Evolutionary conservation across 2,113 vertebrate species (phyloP).

Genomic region (Gasterosteus aculeatus): DNA sequence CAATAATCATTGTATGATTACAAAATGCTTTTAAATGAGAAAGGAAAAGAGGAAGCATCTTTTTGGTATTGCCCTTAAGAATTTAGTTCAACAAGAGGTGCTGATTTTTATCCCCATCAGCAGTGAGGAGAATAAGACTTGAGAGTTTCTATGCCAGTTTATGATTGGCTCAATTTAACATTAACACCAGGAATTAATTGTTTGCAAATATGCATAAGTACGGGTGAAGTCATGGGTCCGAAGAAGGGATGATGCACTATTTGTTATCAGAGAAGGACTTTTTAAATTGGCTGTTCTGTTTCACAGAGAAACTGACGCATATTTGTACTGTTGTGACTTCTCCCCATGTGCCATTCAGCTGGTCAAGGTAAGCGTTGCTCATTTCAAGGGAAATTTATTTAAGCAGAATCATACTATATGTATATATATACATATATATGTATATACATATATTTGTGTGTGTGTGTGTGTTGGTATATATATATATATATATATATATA

Average conservation of each 20-base stretch:
- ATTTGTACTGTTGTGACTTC: constrained; percentile 95
- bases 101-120: background rate
- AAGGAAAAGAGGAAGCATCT: background rate
- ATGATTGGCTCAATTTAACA: background rate
- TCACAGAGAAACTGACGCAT: constrained; percentile 81
- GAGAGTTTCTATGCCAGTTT: background rate
- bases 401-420: background rate
- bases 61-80: background rate
- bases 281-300: constrained; percentile 46
- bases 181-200: background rate
- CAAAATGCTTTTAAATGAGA: background rate
- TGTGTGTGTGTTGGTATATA: too few species aligned
- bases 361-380: constrained; percentile 83
- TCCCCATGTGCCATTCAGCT: constrained; percentile 87
- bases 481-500: too few species aligned
- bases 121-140: background rate
- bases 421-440: background rate
- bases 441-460: too few species aligned
- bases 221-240: background rate
- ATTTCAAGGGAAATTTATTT: too few species aligned
- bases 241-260: background rate
- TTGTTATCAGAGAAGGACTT: constrained; percentile 4
- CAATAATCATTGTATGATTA: background rate
- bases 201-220: background rate
- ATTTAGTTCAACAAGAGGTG: background rate